phyloP scores from a whole-genome alignment of 2,113 vertebrate species.

The Leucopternis melanops region DNA sequence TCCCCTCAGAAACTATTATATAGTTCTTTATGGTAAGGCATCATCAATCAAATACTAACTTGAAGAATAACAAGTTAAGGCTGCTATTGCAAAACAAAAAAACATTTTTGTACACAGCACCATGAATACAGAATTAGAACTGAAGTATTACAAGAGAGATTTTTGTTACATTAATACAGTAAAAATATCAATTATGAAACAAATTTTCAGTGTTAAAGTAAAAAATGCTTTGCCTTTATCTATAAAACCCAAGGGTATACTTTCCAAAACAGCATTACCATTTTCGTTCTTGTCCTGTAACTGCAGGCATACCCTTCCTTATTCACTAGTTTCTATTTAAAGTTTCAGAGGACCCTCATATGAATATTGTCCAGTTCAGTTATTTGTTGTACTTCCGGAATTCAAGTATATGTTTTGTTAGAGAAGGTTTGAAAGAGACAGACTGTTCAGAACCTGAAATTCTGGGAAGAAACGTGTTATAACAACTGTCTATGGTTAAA shows the following conservation, averaged over 20 bases:
- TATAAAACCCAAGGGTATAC: background rate
- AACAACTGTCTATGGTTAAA: slow-evolving; percentile 18
- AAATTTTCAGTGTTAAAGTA: background rate
- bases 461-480: slow-evolving; percentile 59
- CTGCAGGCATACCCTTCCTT: background rate
- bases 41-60: background rate
- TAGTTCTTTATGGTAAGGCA: background rate
- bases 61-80: background rate
- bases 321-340: background rate
- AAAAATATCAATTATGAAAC: background rate
- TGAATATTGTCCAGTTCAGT: background rate
- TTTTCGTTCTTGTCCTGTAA: background rate
- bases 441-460: slow-evolving; percentile 47
- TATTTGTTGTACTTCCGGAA: background rate
- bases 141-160: background rate
- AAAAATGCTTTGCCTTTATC: background rate
- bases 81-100: background rate
- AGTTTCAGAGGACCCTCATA: background rate
- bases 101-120: background rate
- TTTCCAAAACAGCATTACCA: background rate
- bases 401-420: background rate
- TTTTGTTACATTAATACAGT: background rate
- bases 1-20: background rate
- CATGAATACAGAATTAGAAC: background rate
- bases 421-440: background rate